Percentiles rank a stretch among this genome's conserved stretches.
phyloP scores from a whole-genome alignment of 2,888 invertebrate genomes.

The Argyra leucocephala region DNA sequence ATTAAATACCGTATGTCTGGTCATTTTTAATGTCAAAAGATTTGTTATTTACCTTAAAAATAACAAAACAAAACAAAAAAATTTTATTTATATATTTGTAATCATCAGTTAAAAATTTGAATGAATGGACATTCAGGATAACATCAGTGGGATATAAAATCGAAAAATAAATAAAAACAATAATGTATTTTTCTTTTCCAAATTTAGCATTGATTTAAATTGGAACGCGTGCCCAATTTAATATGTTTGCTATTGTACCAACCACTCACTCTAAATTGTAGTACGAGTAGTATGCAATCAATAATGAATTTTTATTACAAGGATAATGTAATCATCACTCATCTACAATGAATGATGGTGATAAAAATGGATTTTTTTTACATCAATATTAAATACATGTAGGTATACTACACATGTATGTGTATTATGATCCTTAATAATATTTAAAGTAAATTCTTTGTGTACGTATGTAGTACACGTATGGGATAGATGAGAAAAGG shows the following conservation, averaged over 20 bases:
- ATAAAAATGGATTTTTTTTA: too few species aligned
- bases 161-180: too few species aligned
- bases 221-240: not conserved
- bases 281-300: not conserved
- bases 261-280: not conserved
- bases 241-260: not conserved
- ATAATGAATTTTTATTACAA: not conserved
- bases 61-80: not conserved
- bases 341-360: too few species aligned
- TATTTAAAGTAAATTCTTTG: too few species aligned
- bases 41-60: not conserved
- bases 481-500: too few species aligned
- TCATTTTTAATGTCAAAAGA: not conserved
- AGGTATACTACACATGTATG: too few species aligned
- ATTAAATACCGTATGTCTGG: not conserved
- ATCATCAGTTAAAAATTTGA: not conserved
- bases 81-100: not conserved
- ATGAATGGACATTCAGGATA: not conserved
- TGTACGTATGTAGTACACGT: too few species aligned
- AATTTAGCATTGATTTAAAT: not conserved
- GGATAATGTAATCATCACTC: constrained; percentile 3
- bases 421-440: too few species aligned
- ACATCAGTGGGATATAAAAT: too few species aligned
- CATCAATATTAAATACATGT: too few species aligned
- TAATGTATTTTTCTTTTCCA: not conserved